Percentiles rank a stretch among this genome's conserved stretches.
Evolutionary conservation across 2,797 vertebrate species (phyloP).

Genomic region (Lycodopsis pacificus): DNA sequence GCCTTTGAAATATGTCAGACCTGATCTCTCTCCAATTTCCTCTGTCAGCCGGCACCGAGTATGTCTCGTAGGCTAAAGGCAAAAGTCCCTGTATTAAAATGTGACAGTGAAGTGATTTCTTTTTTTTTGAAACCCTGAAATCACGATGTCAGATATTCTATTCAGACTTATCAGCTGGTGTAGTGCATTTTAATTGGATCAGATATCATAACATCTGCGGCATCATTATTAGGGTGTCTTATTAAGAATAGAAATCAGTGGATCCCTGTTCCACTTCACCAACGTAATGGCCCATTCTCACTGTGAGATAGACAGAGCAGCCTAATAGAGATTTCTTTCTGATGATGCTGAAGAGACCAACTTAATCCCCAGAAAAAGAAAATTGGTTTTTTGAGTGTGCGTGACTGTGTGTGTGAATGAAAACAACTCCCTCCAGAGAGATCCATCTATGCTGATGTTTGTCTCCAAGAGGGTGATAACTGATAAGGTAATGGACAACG

Average conservation of each 20-base stretch:
- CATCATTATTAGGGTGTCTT: conserved; percentile 64
- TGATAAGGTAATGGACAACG: conserved; percentile 34
- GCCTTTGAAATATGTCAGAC: conserved; percentile 48
- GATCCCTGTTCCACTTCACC: conserved; percentile 69
- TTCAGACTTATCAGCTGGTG: conserved; percentile 31
- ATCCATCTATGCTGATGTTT: conserved; percentile 25
- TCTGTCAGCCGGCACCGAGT: conserved; percentile 23
- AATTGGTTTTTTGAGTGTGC: conserved; percentile 50
- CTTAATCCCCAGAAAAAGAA: conserved; percentile 64
- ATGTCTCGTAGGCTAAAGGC: conserved; percentile 14
- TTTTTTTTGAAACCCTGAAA: conserved; percentile 38
- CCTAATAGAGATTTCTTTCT: conserved; percentile 68
- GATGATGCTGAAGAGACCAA: conserved; percentile 68
- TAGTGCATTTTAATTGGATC: conserved; percentile 68
- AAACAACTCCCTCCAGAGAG: conserved; percentile 14
- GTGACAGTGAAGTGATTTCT: conserved; percentile 34
- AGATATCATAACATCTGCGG: conserved; percentile 48
- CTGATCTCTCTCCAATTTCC: conserved; percentile 48
- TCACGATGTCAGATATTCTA: conserved; percentile 43
- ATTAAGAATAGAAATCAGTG: conserved; percentile 37
- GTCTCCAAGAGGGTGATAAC: conserved; percentile 38
- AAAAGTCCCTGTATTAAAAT: conserved; percentile 31
- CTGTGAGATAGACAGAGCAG: conserved; percentile 49
- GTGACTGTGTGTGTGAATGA: conserved; percentile 23
- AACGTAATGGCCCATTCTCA: conserved; percentile 58